phyloP scores from a whole-genome alignment of 2,888 invertebrate species.

The Sympetrum striolatum region DNA sequence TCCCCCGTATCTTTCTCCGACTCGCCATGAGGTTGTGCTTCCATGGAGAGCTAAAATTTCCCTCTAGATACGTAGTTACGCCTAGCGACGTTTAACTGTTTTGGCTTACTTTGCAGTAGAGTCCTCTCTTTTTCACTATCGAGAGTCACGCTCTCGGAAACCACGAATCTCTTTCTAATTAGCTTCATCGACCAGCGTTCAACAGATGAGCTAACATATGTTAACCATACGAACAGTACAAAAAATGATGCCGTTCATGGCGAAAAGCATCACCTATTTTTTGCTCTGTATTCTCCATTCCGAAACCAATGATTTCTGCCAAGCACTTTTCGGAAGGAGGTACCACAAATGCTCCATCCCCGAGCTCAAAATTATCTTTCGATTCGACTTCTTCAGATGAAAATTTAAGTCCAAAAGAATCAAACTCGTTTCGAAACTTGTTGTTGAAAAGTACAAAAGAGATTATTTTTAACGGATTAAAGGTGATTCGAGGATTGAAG shows the following conservation, averaged over 20 bases:
- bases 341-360: neutral
- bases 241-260: neutral
- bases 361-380: too few species aligned
- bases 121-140: neutral
- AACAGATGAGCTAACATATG: neutral
- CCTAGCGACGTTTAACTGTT: neutral
- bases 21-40: too few species aligned
- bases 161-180: neutral
- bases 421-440: too few species aligned
- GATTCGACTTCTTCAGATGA: too few species aligned
- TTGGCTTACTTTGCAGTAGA: neutral
- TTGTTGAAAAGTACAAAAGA: neutral
- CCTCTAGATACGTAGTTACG: neutral
- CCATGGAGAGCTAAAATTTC: too few species aligned
- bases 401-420: too few species aligned
- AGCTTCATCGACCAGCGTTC: neutral
- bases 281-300: neutral
- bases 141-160: neutral
- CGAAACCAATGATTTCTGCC: neutral
- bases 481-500: neutral
- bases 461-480: too few species aligned
- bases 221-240: constrained; percentile 27
- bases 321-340: neutral
- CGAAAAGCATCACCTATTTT: neutral
- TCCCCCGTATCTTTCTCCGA: too few species aligned